These are phyloP conservation scores for Nicator chloris DNA, from an alignment of 2,113 vertebrate species.

Conservation along the genomic window DNA sequence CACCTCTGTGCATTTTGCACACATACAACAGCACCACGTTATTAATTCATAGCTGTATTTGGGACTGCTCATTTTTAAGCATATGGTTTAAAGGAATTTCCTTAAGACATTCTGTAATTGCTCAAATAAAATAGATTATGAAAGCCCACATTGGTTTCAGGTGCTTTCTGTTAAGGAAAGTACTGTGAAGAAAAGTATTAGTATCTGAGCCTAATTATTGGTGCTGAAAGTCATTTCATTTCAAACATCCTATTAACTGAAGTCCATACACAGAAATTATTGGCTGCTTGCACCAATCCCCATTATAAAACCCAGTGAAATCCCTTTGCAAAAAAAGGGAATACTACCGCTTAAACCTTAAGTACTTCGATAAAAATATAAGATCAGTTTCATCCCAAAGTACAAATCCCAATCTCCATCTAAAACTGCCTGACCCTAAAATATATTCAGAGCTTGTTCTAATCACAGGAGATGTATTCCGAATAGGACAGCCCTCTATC, in stretches of 20 bases:
- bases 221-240: conserved; percentile 50
- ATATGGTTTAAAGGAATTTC: background rate
- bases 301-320: conserved; percentile 59
- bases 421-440: conserved; percentile 71
- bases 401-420: conserved; percentile 69
- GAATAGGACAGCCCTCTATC: conserved; percentile 62
- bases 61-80: background rate
- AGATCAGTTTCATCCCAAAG: conserved; percentile 70
- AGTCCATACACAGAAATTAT: conserved; percentile 60
- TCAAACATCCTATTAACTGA: conserved; percentile 69
- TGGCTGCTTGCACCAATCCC: conserved; percentile 49
- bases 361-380: conserved; percentile 74
- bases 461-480: conserved; percentile 71
- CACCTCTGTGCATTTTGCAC: background rate
- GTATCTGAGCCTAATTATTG: conserved; percentile 32
- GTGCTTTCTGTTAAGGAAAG: background rate
- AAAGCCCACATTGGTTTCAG: background rate
- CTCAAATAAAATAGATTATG: background rate
- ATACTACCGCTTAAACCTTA: conserved; percentile 64
- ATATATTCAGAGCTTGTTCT: conserved; percentile 66
- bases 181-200: background rate
- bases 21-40: background rate
- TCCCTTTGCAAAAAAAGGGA: conserved; percentile 59
- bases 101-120: background rate
- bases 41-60: background rate